Evolutionary conservation across 2,113 vertebrate genomes (phyloP), one percentile per base, ranked within the genome.

Genomic region (Callopanchax toddi): DNA sequence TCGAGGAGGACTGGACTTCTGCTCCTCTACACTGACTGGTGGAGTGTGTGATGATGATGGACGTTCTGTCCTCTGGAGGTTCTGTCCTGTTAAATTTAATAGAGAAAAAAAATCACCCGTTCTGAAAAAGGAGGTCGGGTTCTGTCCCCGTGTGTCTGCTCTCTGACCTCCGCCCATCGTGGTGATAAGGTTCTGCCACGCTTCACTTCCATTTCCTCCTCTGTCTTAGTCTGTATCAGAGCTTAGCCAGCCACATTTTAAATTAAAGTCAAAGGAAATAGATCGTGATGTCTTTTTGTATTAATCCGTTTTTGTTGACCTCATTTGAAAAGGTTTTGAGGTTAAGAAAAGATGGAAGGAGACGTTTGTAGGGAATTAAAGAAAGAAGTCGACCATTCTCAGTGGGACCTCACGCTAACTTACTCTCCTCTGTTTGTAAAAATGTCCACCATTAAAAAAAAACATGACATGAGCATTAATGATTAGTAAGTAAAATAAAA

Each of bases 41-140:
- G 49, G 49, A 32, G 23, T 29, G 49, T n/a, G 49, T 52, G 50
- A 52, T 52, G 50, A 2, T 32, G 50, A 52, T 23, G 26, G 50
- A 32, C 26, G 18, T 13, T 10, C 29, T 13, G 50, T 21, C 29
- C 17, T 52, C 50, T 32, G 29, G 17, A 52, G 11, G 29, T 16
- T 7, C 10, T 2, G 26, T 34, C 13, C 46, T 46, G 44, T 21
- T 46, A 25, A 49, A 49, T 49, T 25, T 29, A 52, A n/a, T 20
- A 20, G n/a, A 36, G 49, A 18, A 51, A 16, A n/a, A 22, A 51
- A 51, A n/a, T 51, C 25, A n/a, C 4, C 29, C n/a, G 11, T 18
- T 32, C 29, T 34, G 49, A 32, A 25, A 18, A 53, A 34, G 12
- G 49, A 36, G 50, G 5, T n/a, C 1, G 50, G 29, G 29, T 36